Evolutionary conservation across 2,888 invertebrate genomes (phyloP).

Genomic region (Podotricha telesiphe): DNA sequence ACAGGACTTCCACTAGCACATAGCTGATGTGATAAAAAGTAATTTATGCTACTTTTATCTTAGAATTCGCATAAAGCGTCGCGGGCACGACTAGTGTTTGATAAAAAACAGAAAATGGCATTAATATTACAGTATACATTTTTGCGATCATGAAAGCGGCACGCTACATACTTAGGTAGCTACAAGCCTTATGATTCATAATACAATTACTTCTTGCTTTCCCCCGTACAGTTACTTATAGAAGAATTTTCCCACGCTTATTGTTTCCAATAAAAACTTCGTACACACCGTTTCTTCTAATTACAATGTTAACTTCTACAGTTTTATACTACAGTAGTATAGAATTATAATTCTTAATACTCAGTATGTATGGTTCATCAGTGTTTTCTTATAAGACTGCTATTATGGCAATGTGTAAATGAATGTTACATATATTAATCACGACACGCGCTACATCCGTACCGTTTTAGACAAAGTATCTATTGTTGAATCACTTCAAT

Average conservation of each 20-base stretch:
- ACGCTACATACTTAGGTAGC: constrained; percentile 18
- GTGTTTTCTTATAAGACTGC: constrained; percentile 5
- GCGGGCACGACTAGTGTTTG: no score
- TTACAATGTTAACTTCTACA: constrained; percentile 39
- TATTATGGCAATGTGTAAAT: constrained; percentile 44
- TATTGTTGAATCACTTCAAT: constrained; percentile 24
- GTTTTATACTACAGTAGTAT: neutral
- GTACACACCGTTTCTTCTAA: constrained; percentile 49
- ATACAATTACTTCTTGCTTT: constrained; percentile 65
- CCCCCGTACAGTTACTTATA: constrained; percentile 62
- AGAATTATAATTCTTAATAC: constrained; percentile 37
- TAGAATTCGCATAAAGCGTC: no score
- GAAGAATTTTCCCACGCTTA: constrained; percentile 72
- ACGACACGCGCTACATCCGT: constrained; percentile 53
- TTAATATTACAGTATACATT: neutral
- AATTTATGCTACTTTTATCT: no score
- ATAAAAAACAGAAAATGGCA: no score
- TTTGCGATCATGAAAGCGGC: constrained; percentile 35
- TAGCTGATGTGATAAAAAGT: no score
- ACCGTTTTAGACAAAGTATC: constrained; percentile 38
- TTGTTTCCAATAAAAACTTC: constrained; percentile 60
- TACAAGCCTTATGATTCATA: constrained; percentile 49
- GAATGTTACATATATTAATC: constrained; percentile 51
- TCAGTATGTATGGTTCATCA: constrained; percentile 15
- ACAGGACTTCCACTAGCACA: no score